Percentiles rank a stretch among this genome's conserved stretches.
Conservation (phyloP, 2,888 invertebrate species). For the Branchipolynoe longqiensis region DNA sequence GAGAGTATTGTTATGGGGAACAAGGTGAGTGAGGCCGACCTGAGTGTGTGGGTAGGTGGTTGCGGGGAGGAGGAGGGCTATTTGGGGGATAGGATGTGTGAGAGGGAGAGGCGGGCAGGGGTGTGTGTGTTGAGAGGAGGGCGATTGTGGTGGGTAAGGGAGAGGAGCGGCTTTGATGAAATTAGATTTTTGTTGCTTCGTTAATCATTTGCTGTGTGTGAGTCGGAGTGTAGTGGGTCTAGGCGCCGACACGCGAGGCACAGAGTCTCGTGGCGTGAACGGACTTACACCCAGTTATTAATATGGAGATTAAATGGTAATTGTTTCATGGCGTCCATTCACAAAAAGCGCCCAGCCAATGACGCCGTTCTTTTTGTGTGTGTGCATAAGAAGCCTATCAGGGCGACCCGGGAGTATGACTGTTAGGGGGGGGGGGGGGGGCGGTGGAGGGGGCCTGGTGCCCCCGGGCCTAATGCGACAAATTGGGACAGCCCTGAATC, state of each 20-base stretch:
- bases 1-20: too few species aligned
- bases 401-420: conserved; percentile 13
- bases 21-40: too few species aligned
- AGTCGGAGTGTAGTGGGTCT: neutral
- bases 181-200: neutral
- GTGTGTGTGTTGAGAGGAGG: too few species aligned
- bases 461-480: conserved; percentile 30
- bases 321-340: conserved; percentile 28
- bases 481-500: conserved; percentile 42
- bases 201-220: neutral
- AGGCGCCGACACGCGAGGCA: neutral
- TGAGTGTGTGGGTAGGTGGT: too few species aligned
- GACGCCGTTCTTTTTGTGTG: conserved; percentile 12
- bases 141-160: too few species aligned
- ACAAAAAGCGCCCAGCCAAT: conserved; percentile 36
- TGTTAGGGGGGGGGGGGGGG: too few species aligned
- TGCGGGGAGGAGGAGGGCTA: too few species aligned
- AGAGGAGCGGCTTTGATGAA: too few species aligned
- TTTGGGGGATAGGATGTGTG: too few species aligned
- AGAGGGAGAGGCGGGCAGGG: too few species aligned
- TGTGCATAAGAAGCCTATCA: conserved; percentile 49
- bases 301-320: conserved; percentile 48
- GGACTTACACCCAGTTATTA: conserved; percentile 35
- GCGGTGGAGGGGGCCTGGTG: neutral
- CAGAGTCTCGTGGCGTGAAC: conserved; percentile 15